phyloP scores from a whole-genome alignment of 2,888 invertebrate species.

The Melieria crassipennis region DNA sequence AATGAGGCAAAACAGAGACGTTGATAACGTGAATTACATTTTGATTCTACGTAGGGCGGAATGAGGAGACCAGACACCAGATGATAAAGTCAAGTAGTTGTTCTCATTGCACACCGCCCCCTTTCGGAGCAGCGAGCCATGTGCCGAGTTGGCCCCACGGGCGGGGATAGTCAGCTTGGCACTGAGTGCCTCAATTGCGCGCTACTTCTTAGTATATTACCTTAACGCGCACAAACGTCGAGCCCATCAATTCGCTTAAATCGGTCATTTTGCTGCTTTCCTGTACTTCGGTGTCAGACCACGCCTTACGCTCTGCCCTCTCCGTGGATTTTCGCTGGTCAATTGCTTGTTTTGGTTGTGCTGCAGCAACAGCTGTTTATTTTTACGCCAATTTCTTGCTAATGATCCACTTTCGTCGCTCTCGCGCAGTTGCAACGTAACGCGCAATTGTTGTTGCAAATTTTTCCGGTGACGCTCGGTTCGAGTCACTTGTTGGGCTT shows the following conservation, averaged over 20 bases:
- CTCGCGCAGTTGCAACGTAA: neutral
- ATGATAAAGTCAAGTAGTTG: no score
- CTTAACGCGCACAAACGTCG: constrained; percentile 64
- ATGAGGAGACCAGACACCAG: no score
- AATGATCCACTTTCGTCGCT: constrained; percentile 20
- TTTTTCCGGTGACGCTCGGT: neutral
- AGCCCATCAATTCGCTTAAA: constrained; percentile 61
- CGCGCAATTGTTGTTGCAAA: neutral
- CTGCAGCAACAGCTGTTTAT: constrained; percentile 28
- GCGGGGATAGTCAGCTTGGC: no score
- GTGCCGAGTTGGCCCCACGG: no score
- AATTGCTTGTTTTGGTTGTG: neutral
- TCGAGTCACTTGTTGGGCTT: no score
- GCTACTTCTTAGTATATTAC: constrained; percentile 45
- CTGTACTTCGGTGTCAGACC: neutral
- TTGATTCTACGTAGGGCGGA: no score
- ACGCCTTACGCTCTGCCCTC: neutral
- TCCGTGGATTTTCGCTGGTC: constrained; percentile 15
- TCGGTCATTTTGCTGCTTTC: constrained; percentile 57
- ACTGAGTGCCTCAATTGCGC: neutral
- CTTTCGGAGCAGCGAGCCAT: no score
- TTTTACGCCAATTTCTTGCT: constrained; percentile 22
- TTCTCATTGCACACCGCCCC: no score
- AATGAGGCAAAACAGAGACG: no score
- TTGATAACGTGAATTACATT: no score